A percentile compares a stretch with the other conserved stretches of the same genome.
phyloP scores from a whole-genome alignment of 2,888 invertebrate genomes.

The Nymphalis urticae region DNA sequence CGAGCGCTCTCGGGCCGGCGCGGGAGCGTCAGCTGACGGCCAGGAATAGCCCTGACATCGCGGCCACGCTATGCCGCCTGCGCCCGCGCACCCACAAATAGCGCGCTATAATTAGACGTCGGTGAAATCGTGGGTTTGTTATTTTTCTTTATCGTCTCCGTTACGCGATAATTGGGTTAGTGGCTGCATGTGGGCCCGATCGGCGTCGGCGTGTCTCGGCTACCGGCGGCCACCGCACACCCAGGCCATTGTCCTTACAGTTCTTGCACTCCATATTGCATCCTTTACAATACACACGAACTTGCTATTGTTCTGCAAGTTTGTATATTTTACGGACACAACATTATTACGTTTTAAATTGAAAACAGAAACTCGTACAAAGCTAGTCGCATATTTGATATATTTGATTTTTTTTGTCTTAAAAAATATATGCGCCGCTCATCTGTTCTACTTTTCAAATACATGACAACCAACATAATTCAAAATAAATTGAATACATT shows the following conservation, averaged over 20 bases:
- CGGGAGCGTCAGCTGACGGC: constrained; percentile 79
- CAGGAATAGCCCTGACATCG: constrained; percentile 81
- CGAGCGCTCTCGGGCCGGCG: constrained; percentile 59
- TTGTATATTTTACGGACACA: not conserved
- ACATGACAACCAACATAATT: too few species aligned
- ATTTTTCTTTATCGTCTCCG: constrained; percentile 82
- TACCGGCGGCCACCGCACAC: constrained; percentile 40
- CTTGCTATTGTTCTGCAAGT: not conserved
- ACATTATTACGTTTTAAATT: too few species aligned
- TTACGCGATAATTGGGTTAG: constrained; percentile 82
- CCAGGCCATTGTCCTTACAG: constrained; percentile 62
- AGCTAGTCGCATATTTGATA: too few species aligned
- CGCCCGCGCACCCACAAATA: constrained; percentile 81
- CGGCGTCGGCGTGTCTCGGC: constrained; percentile 79
- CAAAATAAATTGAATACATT: too few species aligned
- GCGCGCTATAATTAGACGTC: constrained; percentile 78
- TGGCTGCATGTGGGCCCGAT: constrained; percentile 77
- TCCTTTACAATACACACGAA: not conserved
- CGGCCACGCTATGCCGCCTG: constrained; percentile 79
- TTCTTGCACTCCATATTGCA: constrained; percentile 27
- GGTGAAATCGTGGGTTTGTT: constrained; percentile 82
- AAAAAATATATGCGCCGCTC: too few species aligned
- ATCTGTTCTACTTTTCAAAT: too few species aligned
- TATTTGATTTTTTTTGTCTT: too few species aligned
- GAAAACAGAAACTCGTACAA: too few species aligned